Base-by-base conservation (phyloP, 2,113 vertebrate genomes). In the Bubalus kerabau region DNA sequence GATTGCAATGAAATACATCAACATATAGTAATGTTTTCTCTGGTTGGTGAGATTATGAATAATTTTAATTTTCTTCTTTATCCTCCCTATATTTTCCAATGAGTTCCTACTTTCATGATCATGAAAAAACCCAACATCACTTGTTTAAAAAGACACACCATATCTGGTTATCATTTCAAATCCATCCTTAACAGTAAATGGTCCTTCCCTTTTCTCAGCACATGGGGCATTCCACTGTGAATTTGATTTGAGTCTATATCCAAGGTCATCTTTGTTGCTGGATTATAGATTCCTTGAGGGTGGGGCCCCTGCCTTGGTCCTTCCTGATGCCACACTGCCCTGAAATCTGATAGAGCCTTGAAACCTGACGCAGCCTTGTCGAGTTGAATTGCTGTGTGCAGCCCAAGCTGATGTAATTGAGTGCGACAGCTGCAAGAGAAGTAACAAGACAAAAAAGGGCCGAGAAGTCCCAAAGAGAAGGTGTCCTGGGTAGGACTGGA, bases 41-140 rank as follows among this genome's bases (percentile, higher is more conserved):
- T 81, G 46, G 74, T 80, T 59, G 3, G 16, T 52, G 11, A 67
- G 40, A 91, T 97, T 88, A 85, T 84, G 43, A 85, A 36, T 84
- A 43, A 86, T 94, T 97, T 91, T 94, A 40, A 84, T 83, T 94
- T 90, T 92, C 46, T 94, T 95, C 40, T 95, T 97, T 96, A 60
- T 95, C 16, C 3, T 97, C 57, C 80, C 54, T 95, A 17, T 74
- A 82, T 78, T 96, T 95, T 93, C 26, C 50, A 83, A 56, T 86
- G 46, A 94, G 46, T 17, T 91, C 78, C 86, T 95, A 50, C 13
- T 92, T 87, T 71, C 24, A 59, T 32, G 21, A 43, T 94, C 26
- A 84, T n/a, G 23, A 76, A 78, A 81, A 81, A 52, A 82, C 11
- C n/a, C 67, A 23, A 40, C 43, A 67, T 32, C 36, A 59, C 57